Evolutionary conservation across 2,888 invertebrate genomes (phyloP), one percentile per base, ranked within the genome.

Genomic region (Tetragonisca angustula): DNA sequence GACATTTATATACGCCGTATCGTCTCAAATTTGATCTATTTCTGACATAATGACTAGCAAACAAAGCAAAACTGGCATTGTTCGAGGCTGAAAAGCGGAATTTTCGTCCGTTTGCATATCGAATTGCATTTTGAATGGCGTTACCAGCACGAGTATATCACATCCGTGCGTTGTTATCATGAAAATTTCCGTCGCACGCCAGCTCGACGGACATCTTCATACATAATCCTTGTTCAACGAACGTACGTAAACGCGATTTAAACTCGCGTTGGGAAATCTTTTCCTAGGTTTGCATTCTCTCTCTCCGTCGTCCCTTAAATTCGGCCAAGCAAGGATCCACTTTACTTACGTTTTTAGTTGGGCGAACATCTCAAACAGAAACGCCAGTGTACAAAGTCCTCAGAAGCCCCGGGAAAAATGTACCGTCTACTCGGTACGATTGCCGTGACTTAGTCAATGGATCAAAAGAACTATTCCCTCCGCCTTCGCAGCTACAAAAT

Each of bases 371-470:
- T 75, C 24, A 24, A 59, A 67, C 50, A 27, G 59, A n/a, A n/a
- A 43, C 56, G 49, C 61, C 43, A 17, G 43, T 56, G n/a, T 49
- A 73, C 72, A 32, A 49, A 4, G 64, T 49, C 32, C 24, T 27
- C 2, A 24, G 15, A 67, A 52, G 24, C 21, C 17, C 50, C 27
- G 32, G 32, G 56, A 81, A 79, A 69, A 79, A 24, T 62, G 80
- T 73, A 70, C 43, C 67, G 32, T 65, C 61, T 59, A 71, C 21
- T 50, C 50, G n/a, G 71, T 9, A 54, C 68, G 71, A 88, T 81
- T 76, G 73, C 76, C 77, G 61, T 69, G 80, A 76, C 77, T 88
- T 88, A 87, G 89, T 81, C 84, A 84, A 87, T 73, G 83, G 85
- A 59, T 85, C 77, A 79, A 86, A 89, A 80, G 84, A 85, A 87